These are phyloP conservation scores for Musca vetustissima DNA, from an alignment of 1,140 invertebrate genomes.

Conservation along the genomic window DNA sequence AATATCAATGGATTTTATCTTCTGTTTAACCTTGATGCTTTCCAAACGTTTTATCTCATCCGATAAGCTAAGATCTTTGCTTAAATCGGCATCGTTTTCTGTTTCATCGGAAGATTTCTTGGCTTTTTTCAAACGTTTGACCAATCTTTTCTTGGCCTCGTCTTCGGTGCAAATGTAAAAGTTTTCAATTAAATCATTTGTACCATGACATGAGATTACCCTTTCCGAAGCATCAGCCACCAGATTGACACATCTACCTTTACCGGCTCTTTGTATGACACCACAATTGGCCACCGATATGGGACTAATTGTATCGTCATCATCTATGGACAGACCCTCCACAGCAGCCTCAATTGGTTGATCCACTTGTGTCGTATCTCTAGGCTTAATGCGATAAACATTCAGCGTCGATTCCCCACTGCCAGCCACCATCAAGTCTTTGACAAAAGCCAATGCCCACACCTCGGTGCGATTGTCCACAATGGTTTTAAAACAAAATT, in stretches of 20 bases:
- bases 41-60: constrained; percentile 77
- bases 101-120: constrained; percentile 31
- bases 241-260: constrained; percentile 72
- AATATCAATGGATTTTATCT: constrained; percentile 71
- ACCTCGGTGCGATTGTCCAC: constrained; percentile 79
- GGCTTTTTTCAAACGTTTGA: constrained; percentile 75
- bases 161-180: constrained; percentile 78
- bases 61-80: constrained; percentile 58
- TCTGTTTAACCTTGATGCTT: constrained; percentile 65
- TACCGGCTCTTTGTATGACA: constrained; percentile 72
- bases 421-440: constrained; percentile 83
- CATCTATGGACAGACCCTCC: constrained; percentile 54
- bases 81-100: constrained; percentile 45
- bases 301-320: constrained; percentile 60
- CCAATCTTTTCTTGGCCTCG: constrained; percentile 68
- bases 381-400: constrained; percentile 73
- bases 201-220: constrained; percentile 81
- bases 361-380: constrained; percentile 51
- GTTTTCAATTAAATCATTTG: constrained; percentile 78
- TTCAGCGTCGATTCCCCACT: constrained; percentile 80
- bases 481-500: constrained; percentile 95
- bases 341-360: constrained; percentile 61
- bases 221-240: constrained; percentile 66
- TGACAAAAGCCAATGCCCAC: constrained; percentile 80
- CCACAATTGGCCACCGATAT: constrained; percentile 74